Percentiles rank a stretch among this genome's conserved stretches.
Evolutionary conservation across 2,888 invertebrate species (phyloP).

Genomic region (Therioaphis trifolii): DNA sequence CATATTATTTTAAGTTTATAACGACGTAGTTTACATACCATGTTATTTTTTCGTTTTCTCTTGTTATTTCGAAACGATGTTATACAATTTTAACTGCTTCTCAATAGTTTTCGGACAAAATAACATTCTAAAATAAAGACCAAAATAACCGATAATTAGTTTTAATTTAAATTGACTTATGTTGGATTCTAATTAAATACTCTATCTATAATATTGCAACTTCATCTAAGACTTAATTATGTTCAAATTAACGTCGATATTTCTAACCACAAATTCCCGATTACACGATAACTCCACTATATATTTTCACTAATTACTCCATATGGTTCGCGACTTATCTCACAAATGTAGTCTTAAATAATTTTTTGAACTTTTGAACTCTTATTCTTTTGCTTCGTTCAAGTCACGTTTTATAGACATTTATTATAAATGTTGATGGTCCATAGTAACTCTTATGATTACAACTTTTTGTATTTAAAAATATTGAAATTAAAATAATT

Average conservation of each 20-base stretch:
- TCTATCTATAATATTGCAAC: not conserved
- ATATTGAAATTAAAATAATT: not conserved
- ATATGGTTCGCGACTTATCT: not conserved
- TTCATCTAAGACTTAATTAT: not conserved
- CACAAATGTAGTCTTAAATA: not conserved
- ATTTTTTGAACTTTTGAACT: not conserved
- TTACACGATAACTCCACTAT: not conserved
- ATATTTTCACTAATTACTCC: not conserved
- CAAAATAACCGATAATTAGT: not conserved
- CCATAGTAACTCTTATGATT: not conserved
- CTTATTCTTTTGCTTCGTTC: not conserved
- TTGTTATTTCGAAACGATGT: not conserved
- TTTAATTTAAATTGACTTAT: not conserved
- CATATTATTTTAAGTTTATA: too few relatives aligned
- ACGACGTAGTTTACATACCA: too few relatives aligned
- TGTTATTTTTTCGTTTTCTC: too few relatives aligned
- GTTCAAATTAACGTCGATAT: not conserved
- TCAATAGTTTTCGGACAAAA: not conserved
- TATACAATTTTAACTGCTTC: not conserved
- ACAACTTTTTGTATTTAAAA: not conserved
- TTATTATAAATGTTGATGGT: not conserved
- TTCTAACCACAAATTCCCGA: not conserved
- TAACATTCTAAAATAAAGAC: not conserved
- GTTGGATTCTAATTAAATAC: not conserved
- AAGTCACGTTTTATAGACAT: not conserved